Evolutionary conservation across 2,113 vertebrate genomes (phyloP), one percentile per base, ranked within the genome.

Genomic region (Pogona vitticeps): DNA sequence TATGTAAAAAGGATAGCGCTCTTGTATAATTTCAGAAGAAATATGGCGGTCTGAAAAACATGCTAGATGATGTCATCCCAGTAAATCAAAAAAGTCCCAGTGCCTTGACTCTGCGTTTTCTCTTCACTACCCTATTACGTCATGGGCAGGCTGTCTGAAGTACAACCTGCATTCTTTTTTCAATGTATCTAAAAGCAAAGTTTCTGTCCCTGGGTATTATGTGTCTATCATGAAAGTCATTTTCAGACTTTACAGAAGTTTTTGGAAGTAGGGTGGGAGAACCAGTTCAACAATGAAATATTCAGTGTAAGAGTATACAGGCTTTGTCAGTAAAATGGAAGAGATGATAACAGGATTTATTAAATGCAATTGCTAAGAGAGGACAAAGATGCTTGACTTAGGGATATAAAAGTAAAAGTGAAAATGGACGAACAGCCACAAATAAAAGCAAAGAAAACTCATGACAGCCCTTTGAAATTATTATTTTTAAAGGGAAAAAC

Each of bases 261-360:
- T 18, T 77, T 7, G 76, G 46, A 52, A 52, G 46, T 52, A 10
- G 76, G 6, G 3, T 12, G 65, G 75, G 42, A 31, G 28, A 56
- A 56, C 21, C 2, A 2, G 31, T 86, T 46, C 80, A 93, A 81
- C 1, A 81, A 21, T 1, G 0, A 58, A 82, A 38, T 73, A 63
- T 8, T 84, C 36, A n/a, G 58, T 15, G 31, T 75, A 52, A 61
- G 78, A 33, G 17, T 63, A 2, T 78, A 31, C 13, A 76, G 21
- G 6, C 82, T 84, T 26, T 42, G 72, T 1, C 0, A 0, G 1
- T 61, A 31, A 78, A 78, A 36, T 77, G 40, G 40, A 82, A 82
- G 65, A 82, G 40, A 33, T 28, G 40, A 68, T 67, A 90, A 71
- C 17, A 76, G 83, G 20, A 80, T 6, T 14, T 68, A 85, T 88